These are phyloP conservation scores for Brachynemurus nebulosus DNA, from an alignment of 2,888 invertebrate species.

Conservation along the genomic window DNA sequence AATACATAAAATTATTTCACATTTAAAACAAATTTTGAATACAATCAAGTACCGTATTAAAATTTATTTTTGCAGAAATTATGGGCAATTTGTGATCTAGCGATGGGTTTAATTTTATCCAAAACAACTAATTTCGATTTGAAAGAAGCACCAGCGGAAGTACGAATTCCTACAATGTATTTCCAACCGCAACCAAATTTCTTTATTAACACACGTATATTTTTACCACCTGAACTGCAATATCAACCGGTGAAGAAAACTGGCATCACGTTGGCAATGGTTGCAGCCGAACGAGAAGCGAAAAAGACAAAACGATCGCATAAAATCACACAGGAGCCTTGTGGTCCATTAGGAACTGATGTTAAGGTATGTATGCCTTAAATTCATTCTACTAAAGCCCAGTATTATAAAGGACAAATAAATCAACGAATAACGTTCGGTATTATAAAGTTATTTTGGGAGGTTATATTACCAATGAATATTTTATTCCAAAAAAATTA, in stretches of 20 bases:
- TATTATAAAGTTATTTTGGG: too few relatives aligned
- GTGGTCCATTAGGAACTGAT: constrained; percentile 43
- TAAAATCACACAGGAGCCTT: constrained; percentile 33
- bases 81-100: constrained; percentile 93
- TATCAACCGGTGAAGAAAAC: constrained; percentile 33
- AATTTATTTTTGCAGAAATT: constrained; percentile 55
- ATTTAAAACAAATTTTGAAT: too few relatives aligned
- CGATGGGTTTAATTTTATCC: constrained; percentile 77
- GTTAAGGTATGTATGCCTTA: constrained; percentile 41
- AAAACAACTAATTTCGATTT: constrained; percentile 79
- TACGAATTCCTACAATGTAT: constrained; percentile 81
- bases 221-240: constrained; percentile 71
- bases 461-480: too few relatives aligned
- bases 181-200: constrained; percentile 60
- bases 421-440: too few relatives aligned
- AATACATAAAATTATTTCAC: too few relatives aligned
- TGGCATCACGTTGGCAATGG: constrained; percentile 31
- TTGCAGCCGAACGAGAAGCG: constrained; percentile 29
- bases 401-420: too few relatives aligned
- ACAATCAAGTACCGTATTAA: too few relatives aligned
- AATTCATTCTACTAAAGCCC: too few relatives aligned
- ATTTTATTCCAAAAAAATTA: too few relatives aligned
- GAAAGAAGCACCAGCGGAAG: constrained; percentile 68
- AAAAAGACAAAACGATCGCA: constrained; percentile 20
- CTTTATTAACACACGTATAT: constrained; percentile 62